Base-by-base conservation (phyloP, 2,113 vertebrate species). In the Macroglossus sobrinus region DNA sequence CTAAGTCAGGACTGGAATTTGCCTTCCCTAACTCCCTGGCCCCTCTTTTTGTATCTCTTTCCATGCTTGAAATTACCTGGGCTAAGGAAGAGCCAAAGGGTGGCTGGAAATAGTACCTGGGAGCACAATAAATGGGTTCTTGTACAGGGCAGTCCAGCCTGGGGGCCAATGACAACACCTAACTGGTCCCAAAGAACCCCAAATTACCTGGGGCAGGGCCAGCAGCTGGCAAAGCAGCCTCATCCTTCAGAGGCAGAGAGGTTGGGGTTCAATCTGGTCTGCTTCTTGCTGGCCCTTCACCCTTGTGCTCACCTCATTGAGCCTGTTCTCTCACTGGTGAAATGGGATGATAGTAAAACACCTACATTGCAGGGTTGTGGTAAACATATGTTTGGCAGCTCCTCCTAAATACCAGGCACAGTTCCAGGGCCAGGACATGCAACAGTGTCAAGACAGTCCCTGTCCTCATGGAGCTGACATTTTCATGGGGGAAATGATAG, bases 101-200 rank as follows among this genome's bases (percentile, higher is more conserved):
- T n/a, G 30, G 47, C 45, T 74, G 30, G 47, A 59, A 63, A 43
- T 13, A 26, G 33, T 11, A n/a, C 22, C 14, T 50, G 53, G 72
- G 74, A 89, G 33, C 35, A 18, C 21, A 47, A 88, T 16, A 71
- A 53, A 35, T 74, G 74, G 40, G 14, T 90, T 95, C 53, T 68
- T 82, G 26, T 19, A 8, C 6, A 38, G 16, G 53, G 19, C 11
- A 76, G 64, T 28, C 45, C 5, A 13, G 26, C 35, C 28, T 53
- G 14, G 81, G 84, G 14, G 15, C 22, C 35, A 14, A 40, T 24
- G 61, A 89, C 21, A 15, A 26, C 5, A 13, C 76, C 64, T 28
- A 43, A 74, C 1, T 30, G 69, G 22, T 66, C 47, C 53, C 38
- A 30, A 53, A 79, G 78, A 82, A 45, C 63, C 40, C 40, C 45